phyloP scores from a whole-genome alignment of 2,797 vertebrate genomes.

The Gymnothorax javanicus region DNA sequence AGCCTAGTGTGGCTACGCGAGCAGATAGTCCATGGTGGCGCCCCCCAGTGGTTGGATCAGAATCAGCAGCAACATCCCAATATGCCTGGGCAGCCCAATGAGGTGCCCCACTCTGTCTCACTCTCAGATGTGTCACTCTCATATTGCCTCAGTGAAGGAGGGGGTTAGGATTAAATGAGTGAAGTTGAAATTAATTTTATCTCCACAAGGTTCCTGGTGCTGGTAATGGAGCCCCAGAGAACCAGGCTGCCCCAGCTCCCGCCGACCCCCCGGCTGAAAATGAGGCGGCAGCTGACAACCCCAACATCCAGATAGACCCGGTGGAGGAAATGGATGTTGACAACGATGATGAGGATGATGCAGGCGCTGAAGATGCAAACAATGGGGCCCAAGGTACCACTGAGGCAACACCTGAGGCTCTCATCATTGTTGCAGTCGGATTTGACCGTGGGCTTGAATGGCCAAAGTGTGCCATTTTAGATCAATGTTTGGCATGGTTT shows the following conservation, averaged over 20 bases:
- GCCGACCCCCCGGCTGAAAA: constrained; percentile 86
- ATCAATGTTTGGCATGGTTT: constrained; percentile 62
- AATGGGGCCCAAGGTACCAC: constrained; percentile 87
- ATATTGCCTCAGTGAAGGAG: not conserved
- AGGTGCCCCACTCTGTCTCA: constrained; percentile 68
- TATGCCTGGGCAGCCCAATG: constrained; percentile 83
- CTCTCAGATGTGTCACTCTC: not conserved
- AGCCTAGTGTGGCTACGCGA: constrained; percentile 98
- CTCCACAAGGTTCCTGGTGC: constrained; percentile 77
- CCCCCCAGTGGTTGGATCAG: constrained; percentile 95
- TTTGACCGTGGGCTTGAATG: not conserved
- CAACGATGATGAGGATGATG: constrained; percentile 86
- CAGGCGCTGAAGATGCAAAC: constrained; percentile 84
- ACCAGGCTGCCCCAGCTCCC: constrained; percentile 80
- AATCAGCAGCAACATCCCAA: constrained; percentile 86
- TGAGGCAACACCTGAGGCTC: constrained; percentile 22
- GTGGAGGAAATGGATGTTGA: constrained; percentile 85
- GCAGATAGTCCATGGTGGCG: constrained; percentile 96
- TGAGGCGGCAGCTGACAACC: constrained; percentile 85
- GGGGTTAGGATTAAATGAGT: not conserved
- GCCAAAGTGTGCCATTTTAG: constrained; percentile 62
- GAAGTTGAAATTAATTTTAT: not conserved
- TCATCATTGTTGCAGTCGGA: no score
- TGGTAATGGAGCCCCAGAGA: constrained; percentile 81
- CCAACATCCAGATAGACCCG: constrained; percentile 76